These are phyloP conservation scores for Misgurnus mizolepis DNA, from an alignment of 2,113 vertebrate genomes.

Conservation along the genomic window DNA sequence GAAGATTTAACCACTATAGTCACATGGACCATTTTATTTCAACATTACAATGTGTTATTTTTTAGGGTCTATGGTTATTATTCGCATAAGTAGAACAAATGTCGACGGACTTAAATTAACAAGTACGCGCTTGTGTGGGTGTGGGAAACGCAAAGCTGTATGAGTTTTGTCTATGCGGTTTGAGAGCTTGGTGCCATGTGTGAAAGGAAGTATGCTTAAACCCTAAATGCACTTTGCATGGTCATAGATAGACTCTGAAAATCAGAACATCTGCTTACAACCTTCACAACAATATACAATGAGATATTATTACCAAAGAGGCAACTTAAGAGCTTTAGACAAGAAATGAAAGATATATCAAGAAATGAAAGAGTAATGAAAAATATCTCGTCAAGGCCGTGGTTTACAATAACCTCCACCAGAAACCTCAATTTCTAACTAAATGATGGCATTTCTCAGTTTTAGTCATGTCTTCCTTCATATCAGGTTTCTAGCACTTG, in stretches of 20 bases:
- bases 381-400: background rate
- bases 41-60: too few relatives aligned
- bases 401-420: background rate
- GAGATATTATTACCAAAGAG: too few relatives aligned
- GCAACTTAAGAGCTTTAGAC: background rate
- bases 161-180: constrained; percentile 11
- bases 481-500: background rate
- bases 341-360: background rate
- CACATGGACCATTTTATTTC: too few relatives aligned
- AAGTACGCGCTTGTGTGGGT: background rate
- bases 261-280: background rate
- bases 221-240: background rate
- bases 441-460: background rate
- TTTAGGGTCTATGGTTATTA: too few relatives aligned
- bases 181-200: background rate
- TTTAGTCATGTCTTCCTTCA: background rate
- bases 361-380: background rate
- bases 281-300: too few relatives aligned
- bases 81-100: too few relatives aligned
- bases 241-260: background rate
- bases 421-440: background rate
- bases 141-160: background rate
- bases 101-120: too few relatives aligned
- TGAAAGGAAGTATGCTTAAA: background rate
- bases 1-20: too few relatives aligned